These are phyloP conservation scores for Myotis yumanensis DNA, from an alignment of 2,113 vertebrate genomes.

Conservation along the genomic window DNA sequence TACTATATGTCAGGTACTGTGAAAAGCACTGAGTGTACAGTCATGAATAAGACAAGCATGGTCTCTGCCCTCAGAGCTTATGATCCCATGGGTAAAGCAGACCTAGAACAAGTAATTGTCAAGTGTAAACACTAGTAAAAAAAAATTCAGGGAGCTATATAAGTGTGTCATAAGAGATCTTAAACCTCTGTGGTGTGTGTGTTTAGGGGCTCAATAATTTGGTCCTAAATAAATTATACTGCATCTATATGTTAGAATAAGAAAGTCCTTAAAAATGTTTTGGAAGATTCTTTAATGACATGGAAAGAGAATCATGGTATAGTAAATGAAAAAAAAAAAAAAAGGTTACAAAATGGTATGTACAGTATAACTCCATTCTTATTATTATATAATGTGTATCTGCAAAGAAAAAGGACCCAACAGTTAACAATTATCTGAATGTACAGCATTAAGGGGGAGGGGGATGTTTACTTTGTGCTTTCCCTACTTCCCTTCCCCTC, in stretches of 20 bases:
- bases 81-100: not conserved
- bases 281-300: conserved; percentile 34
- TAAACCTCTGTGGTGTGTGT: not conserved
- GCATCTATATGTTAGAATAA: not conserved
- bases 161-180: not conserved
- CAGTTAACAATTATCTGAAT: not conserved
- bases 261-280: conserved; percentile 31
- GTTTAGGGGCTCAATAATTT: not conserved
- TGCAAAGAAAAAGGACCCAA: not conserved
- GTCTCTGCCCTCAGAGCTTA: not conserved
- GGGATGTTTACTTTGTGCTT: not conserved
- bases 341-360: not conserved
- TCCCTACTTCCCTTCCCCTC: not conserved
- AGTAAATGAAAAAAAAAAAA: not conserved
- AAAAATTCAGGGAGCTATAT: not conserved
- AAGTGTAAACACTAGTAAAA: not conserved
- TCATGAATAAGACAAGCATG: not conserved
- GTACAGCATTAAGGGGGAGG: not conserved
- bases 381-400: not conserved
- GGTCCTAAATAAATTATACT: not conserved
- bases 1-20: not conserved
- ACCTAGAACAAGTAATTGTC: not conserved
- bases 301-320: not conserved
- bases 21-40: not conserved
- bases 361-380: conserved; percentile 3